phyloP scores from a whole-genome alignment of 37 sponge, comb jelly and placozoan genomes.

The Chondrosia reniformis region DNA sequence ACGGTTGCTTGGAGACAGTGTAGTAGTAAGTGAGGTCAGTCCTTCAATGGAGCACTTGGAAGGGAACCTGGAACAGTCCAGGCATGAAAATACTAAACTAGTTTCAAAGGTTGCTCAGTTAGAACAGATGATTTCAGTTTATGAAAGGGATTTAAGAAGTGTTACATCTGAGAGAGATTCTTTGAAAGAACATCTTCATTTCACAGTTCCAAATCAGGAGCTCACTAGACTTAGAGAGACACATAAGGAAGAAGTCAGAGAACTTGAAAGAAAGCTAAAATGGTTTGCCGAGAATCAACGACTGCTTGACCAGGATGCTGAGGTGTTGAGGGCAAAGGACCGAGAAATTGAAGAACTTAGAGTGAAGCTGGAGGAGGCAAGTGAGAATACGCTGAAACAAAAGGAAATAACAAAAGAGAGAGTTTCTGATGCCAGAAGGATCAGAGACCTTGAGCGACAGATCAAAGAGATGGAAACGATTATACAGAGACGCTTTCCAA shows the following conservation, averaged over 20 bases:
- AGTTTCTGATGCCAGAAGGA: conserved; percentile 19
- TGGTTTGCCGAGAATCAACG: conserved; percentile 39
- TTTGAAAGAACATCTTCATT: neutral
- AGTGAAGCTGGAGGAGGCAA: neutral
- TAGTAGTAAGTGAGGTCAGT: too few species aligned
- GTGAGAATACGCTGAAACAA: neutral
- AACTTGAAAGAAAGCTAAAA: conserved; percentile 35
- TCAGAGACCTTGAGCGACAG: conserved; percentile 50
- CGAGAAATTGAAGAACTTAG: conserved; percentile 33
- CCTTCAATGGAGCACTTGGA: neutral
- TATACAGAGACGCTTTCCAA: conserved; percentile 61
- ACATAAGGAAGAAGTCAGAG: conserved; percentile 24
- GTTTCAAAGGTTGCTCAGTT: conserved; percentile 37
- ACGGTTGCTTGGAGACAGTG: too few species aligned
- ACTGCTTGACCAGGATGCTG: conserved; percentile 35
- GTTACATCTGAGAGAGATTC: conserved; percentile 12
- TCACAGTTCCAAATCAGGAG: neutral
- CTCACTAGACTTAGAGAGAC: conserved; percentile 18
- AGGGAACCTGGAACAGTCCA: neutral
- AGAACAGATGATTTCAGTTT: conserved; percentile 12
- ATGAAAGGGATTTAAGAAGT: conserved; percentile 17
- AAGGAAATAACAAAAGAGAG: conserved; percentile 11
- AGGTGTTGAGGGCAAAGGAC: conserved; percentile 31
- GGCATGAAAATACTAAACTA: neutral
- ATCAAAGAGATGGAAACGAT: conserved; percentile 64